Evolutionary conservation across 2,113 vertebrate genomes (phyloP).

Genomic region (Camarhynchus parvulus): DNA sequence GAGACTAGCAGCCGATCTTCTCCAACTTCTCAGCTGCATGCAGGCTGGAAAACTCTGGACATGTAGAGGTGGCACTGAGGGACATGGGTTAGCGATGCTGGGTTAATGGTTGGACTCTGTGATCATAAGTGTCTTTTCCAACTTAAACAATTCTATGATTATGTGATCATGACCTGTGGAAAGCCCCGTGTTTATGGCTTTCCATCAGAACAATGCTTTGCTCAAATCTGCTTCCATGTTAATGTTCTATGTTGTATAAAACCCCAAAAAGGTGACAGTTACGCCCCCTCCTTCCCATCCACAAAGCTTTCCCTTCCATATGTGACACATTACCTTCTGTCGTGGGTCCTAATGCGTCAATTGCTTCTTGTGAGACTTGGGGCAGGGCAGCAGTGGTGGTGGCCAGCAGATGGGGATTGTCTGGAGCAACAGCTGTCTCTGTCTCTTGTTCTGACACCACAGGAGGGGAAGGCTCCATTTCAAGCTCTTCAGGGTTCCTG

Average conservation of each 20-base stretch:
- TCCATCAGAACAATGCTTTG: background rate
- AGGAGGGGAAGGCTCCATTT: slow-evolving; percentile 52
- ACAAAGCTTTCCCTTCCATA: background rate
- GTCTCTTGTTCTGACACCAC: slow-evolving; percentile 41
- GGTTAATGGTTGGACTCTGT: background rate
- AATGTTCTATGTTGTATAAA: background rate
- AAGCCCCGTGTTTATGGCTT: background rate
- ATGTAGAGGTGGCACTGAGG: background rate
- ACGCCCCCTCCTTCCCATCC: background rate
- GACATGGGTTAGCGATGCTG: background rate
- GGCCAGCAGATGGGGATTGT: slow-evolving; percentile 13
- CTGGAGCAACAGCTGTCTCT: slow-evolving; percentile 18
- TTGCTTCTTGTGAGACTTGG: slow-evolving; percentile 56
- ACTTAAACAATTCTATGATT: background rate
- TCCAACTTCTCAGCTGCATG: background rate
- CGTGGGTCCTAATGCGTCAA: slow-evolving; percentile 28
- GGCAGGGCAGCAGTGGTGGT: slow-evolving; percentile 39
- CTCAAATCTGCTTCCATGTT: background rate
- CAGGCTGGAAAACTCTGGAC: background rate
- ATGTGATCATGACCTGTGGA: background rate
- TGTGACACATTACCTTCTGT: slow-evolving; percentile 68
- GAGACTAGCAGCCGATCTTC: background rate
- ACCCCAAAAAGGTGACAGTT: background rate
- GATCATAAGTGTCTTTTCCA: background rate
- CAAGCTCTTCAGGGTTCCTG: slow-evolving; percentile 59